Percentiles rank a stretch among this genome's conserved stretches.
phyloP scores from a whole-genome alignment of 2,888 invertebrate genomes.

The Malachius bipustulatus region DNA sequence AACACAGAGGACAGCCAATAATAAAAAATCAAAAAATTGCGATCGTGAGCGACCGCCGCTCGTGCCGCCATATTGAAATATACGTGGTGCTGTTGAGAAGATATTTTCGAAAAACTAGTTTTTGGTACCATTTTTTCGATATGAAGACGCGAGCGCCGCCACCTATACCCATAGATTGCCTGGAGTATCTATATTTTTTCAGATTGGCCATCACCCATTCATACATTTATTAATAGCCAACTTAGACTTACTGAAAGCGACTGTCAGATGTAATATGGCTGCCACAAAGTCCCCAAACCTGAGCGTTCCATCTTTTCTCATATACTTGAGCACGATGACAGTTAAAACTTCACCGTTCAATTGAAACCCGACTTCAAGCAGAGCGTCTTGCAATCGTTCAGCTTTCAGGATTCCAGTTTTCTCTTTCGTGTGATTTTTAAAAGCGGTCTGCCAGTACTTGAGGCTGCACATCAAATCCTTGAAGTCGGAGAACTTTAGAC shows the following conservation, averaged over 20 bases:
- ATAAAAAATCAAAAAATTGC: too few relatives aligned
- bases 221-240: too few relatives aligned
- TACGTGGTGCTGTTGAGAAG: too few relatives aligned
- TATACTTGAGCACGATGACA: conserved; percentile 71
- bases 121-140: too few relatives aligned
- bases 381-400: conserved; percentile 71
- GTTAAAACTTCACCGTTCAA: conserved; percentile 74
- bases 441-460: conserved; percentile 83
- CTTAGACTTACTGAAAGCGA: conserved; percentile 80
- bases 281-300: conserved; percentile 88
- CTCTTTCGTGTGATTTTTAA: conserved; percentile 81
- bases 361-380: conserved; percentile 79
- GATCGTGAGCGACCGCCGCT: too few relatives aligned
- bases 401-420: conserved; percentile 82
- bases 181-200: too few relatives aligned
- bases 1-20: too few relatives aligned
- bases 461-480: conserved; percentile 85
- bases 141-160: too few relatives aligned
- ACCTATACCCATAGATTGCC: too few relatives aligned
- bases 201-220: too few relatives aligned
- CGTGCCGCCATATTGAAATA: too few relatives aligned
- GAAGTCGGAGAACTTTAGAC: conserved; percentile 74
- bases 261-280: conserved; percentile 75
- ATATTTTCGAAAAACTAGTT: too few relatives aligned
- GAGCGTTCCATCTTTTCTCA: conserved; percentile 85